Conservation (phyloP, 1,140 invertebrate genomes). For the Leguminivora glycinivorella region DNA sequence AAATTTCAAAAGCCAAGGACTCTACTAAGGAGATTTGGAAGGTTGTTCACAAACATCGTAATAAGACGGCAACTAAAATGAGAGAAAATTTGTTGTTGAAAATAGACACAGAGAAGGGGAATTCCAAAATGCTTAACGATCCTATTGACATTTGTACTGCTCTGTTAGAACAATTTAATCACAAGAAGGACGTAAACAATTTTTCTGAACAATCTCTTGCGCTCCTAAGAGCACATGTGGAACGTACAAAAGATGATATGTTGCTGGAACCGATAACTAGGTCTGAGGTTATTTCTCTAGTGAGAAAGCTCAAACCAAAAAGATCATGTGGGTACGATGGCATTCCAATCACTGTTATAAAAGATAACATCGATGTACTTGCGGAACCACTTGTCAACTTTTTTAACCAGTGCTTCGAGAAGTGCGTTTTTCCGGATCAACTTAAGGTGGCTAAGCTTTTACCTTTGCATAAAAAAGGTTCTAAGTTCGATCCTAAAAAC, state of each 20-base stretch:
- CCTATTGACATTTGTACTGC: no score
- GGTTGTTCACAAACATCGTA: slow-evolving; percentile 27
- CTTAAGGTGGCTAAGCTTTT: neutral
- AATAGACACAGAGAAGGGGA: neutral
- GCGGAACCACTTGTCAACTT: neutral
- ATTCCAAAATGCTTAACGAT: no score
- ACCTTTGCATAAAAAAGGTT: neutral
- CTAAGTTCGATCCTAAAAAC: neutral
- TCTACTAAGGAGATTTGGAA: slow-evolving; percentile 32
- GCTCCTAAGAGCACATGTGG: no score
- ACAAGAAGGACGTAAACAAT: no score
- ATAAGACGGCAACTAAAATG: slow-evolving; percentile 16
- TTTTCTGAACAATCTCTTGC: no score
- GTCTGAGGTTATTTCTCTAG: no score
- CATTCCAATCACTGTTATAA: neutral
- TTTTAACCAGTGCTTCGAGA: slow-evolving; percentile 1
- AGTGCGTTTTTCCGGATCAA: neutral
- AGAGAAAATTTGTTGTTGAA: slow-evolving; percentile 27
- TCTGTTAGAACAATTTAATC: no score
- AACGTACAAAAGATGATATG: no score
- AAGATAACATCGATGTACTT: neutral
- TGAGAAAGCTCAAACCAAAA: neutral
- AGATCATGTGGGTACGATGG: neutral
- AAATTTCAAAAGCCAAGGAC: slow-evolving; percentile 15
- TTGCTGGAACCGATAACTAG: no score